phyloP scores from a whole-genome alignment of 2,113 vertebrate species.

The Pheucticus melanocephalus region DNA sequence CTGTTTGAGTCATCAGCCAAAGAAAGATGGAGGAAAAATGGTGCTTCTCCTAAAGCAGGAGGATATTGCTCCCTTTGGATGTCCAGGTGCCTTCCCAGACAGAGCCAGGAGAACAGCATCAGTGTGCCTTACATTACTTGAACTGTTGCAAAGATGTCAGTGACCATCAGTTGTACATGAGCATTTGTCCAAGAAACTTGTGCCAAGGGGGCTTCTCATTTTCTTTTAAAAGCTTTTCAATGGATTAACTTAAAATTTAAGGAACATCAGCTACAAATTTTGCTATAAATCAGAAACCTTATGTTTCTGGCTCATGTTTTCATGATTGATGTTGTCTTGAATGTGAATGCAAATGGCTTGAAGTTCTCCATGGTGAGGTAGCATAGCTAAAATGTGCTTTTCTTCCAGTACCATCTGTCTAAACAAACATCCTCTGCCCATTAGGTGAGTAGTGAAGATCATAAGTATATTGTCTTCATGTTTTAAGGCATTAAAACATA shows the following conservation, averaged over 20 bases:
- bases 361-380: not conserved
- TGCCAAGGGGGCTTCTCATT: not conserved
- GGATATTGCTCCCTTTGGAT: not conserved
- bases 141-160: not conserved
- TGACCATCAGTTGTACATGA: not conserved
- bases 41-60: not conserved
- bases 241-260: not conserved
- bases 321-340: not conserved
- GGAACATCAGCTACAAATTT: accelerated
- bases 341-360: not conserved
- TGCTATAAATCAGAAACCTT: not conserved
- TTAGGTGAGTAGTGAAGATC: not conserved
- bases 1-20: conserved; percentile 13
- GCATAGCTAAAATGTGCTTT: not conserved
- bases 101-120: not conserved
- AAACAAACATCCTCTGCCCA: not conserved
- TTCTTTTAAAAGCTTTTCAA: not conserved
- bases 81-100: not conserved
- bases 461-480: not conserved
- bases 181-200: not conserved
- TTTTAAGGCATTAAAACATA: not conserved
- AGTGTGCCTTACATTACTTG: accelerated
- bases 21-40: not conserved
- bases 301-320: not conserved
- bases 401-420: not conserved